These are phyloP conservation scores for Eueides isabella DNA, from an alignment of 1,140 invertebrate species.

Conservation along the genomic window DNA sequence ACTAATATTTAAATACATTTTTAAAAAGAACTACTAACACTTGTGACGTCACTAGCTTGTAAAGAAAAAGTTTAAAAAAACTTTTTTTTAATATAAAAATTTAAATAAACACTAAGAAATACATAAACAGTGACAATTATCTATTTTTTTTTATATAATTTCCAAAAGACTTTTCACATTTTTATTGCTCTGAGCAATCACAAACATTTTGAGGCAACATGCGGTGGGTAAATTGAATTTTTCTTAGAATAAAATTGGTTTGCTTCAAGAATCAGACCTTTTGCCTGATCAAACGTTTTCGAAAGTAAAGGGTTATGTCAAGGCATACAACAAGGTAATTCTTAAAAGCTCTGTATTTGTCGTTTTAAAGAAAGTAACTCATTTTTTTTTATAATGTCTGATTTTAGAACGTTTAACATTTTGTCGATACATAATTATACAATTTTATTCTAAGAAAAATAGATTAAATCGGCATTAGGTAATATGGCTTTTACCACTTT, in stretches of 20 bases:
- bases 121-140: neutral
- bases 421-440: too few species aligned
- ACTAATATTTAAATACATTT: neutral
- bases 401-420: too few species aligned
- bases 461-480: too few species aligned
- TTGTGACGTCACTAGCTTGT: neutral
- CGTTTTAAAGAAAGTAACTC: too few species aligned
- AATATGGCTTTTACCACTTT: too few species aligned
- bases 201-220: constrained; percentile 13
- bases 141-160: neutral
- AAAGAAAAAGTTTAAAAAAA: neutral
- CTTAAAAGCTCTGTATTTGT: too few species aligned
- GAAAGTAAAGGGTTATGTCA: too few species aligned
- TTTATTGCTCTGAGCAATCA: neutral
- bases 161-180: neutral
- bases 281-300: too few species aligned
- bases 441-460: too few species aligned
- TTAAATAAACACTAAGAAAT: neutral
- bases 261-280: too few species aligned
- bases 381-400: too few species aligned
- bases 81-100: neutral
- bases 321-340: too few species aligned
- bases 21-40: neutral
- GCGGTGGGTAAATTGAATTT: constrained; percentile 17
- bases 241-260: neutral